Evolutionary conservation across 2,797 vertebrate genomes (phyloP).

Genomic region (Chromis chromis): DNA sequence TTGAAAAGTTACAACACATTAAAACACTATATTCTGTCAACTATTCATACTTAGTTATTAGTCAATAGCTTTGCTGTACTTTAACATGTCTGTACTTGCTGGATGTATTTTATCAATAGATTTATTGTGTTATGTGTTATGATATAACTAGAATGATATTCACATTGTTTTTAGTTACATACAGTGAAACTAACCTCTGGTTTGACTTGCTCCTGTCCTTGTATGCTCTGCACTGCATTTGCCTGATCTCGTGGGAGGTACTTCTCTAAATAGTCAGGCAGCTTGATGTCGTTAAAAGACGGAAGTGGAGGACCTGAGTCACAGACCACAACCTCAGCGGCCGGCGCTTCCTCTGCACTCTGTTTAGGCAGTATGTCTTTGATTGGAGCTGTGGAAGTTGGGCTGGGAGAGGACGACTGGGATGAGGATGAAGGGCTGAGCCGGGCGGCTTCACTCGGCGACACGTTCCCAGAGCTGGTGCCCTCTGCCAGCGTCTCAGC

Average conservation of each 20-base stretch:
- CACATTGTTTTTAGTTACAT: neutral
- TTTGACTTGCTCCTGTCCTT: conserved; percentile 63
- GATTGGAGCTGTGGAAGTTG: conserved; percentile 23
- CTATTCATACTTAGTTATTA: neutral
- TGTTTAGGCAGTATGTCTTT: conserved; percentile 36
- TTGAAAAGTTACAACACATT: neutral
- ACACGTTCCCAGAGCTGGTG: conserved; percentile 55
- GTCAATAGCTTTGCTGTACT: neutral
- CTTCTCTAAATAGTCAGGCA: conserved; percentile 88
- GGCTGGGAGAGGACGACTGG: conserved; percentile 39
- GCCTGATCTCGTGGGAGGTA: conserved; percentile 80
- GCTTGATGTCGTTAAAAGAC: conserved; percentile 84
- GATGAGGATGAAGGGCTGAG: conserved; percentile 45
- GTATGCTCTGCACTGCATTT: conserved; percentile 72
- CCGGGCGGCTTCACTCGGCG: conserved; percentile 47
- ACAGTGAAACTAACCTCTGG: conserved; percentile 72
- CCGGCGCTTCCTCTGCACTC: conserved; percentile 49
- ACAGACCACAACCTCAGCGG: conserved; percentile 62
- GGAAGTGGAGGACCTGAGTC: conserved; percentile 80
- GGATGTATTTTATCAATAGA: neutral
- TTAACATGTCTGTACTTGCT: conserved; percentile 1
- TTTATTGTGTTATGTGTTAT: neutral
- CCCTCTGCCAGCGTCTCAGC: conserved; percentile 50
- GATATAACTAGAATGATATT: conserved; percentile 6
- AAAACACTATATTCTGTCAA: conserved; percentile 5